Evolutionary conservation across 2,888 invertebrate genomes (phyloP).

Genomic region (Xylophagus ater): DNA sequence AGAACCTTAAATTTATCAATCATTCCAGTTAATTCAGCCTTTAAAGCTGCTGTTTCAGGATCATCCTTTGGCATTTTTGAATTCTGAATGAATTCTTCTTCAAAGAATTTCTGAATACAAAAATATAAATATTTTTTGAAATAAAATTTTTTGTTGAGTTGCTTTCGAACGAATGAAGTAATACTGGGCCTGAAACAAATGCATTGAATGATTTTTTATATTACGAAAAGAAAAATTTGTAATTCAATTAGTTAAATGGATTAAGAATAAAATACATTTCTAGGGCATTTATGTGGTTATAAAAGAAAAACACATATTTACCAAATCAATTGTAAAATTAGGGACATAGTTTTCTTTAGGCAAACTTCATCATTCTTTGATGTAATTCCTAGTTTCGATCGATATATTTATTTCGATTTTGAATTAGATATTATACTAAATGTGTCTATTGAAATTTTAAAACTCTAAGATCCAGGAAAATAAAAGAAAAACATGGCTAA

Average conservation of each 20-base stretch:
- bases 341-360: too few relatives aligned
- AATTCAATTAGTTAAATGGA: conserved; percentile 12
- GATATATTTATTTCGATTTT: too few relatives aligned
- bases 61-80: conserved; percentile 67
- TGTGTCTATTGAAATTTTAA: too few relatives aligned
- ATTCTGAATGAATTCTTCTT: conserved; percentile 8
- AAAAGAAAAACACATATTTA: too few relatives aligned
- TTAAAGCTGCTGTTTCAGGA: conserved; percentile 64
- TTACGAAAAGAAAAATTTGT: not conserved
- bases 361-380: too few relatives aligned
- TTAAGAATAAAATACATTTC: conserved; percentile 5
- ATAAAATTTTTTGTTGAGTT: not conserved
- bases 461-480: too few relatives aligned
- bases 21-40: conserved; percentile 70
- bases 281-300: conserved; percentile 5
- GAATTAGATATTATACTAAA: too few relatives aligned
- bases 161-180: conserved; percentile 2
- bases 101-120: conserved; percentile 1
- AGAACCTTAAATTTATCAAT: conserved; percentile 70
- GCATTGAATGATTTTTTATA: not conserved
- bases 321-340: too few relatives aligned
- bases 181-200: not conserved
- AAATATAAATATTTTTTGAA: not conserved
- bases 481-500: too few relatives aligned
- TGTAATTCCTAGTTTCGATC: too few relatives aligned